These are phyloP conservation scores for Seira ritae DNA, from an alignment of 2,888 invertebrate genomes.

Conservation along the genomic window DNA sequence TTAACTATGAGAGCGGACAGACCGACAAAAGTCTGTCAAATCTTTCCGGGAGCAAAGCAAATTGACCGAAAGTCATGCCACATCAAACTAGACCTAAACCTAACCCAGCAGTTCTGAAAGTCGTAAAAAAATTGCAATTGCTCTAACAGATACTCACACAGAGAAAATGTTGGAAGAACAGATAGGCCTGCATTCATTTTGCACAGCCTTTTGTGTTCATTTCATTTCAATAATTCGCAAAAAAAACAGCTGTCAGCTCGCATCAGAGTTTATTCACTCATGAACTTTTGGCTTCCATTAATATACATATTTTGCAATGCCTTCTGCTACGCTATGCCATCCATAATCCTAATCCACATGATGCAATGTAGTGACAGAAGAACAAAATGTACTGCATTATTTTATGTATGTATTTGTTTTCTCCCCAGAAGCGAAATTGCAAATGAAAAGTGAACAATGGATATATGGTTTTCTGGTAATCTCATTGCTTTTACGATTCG, in stretches of 20 bases:
- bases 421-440: neutral
- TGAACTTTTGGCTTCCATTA: constrained; percentile 19
- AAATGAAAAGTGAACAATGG: neutral
- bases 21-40: constrained; percentile 5
- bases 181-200: neutral
- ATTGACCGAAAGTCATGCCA: constrained; percentile 7
- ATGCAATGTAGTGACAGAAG: neutral
- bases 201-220: neutral
- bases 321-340: neutral
- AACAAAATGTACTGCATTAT: neutral
- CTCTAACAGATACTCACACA: neutral
- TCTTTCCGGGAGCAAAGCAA: neutral
- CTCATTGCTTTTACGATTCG: neutral
- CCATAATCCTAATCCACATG: neutral
- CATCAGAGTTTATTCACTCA: constrained; percentile 8
- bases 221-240: constrained; percentile 18
- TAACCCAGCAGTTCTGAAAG: no score
- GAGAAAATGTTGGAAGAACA: neutral
- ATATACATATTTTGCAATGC: constrained; percentile 4
- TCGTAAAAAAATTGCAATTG: no score
- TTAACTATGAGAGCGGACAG: no score
- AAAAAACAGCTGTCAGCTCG: constrained; percentile 18
- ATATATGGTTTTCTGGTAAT: constrained; percentile 6
- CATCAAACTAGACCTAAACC: neutral
- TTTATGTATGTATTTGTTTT: no score